phyloP scores from a whole-genome alignment of 2,888 invertebrate species.

The Agrypnus murinus region DNA sequence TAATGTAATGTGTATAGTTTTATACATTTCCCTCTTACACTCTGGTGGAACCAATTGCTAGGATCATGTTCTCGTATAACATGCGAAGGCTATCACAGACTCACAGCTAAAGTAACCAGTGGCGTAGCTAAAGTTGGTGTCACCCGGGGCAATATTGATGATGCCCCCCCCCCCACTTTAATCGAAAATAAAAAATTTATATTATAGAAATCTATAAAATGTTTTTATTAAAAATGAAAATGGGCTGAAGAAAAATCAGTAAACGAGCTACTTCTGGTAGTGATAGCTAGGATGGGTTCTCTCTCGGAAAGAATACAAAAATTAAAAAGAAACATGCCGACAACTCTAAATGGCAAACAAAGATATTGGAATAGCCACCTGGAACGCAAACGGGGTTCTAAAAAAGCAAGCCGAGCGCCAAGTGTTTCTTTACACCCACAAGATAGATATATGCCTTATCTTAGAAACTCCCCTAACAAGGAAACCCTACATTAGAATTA shows the following conservation, averaged over 20 bases:
- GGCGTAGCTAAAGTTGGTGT: too few relatives aligned
- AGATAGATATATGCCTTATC: slow-evolving; percentile 48
- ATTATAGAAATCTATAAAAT: too few relatives aligned
- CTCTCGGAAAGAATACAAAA: slow-evolving; percentile 19
- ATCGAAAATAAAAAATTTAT: too few relatives aligned
- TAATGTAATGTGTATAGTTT: too few relatives aligned
- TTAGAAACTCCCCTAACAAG: slow-evolving; percentile 50
- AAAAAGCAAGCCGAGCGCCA: slow-evolving; percentile 24
- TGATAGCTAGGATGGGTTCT: slow-evolving; percentile 19
- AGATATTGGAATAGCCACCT: slow-evolving; percentile 31
- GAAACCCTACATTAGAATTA: slow-evolving; percentile 32
- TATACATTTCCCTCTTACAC: too few relatives aligned
- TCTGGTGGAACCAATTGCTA: too few relatives aligned
- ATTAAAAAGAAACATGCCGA: slow-evolving; percentile 18
- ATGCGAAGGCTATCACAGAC: too few relatives aligned
- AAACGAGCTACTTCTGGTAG: slow-evolving; percentile 10
- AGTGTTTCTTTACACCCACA: slow-evolving; percentile 26
- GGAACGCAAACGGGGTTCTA: slow-evolving; percentile 44
- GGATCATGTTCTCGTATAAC: too few relatives aligned
- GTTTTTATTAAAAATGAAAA: too few relatives aligned
- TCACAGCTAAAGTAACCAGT: too few relatives aligned
- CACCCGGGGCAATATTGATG: too few relatives aligned
- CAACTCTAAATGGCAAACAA: slow-evolving; percentile 4
- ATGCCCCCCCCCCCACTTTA: too few relatives aligned
- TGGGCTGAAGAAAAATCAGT: slow-evolving; percentile 2